phyloP scores from a whole-genome alignment of 1,140 invertebrate species.

The Panagrolaimus sp. region DNA sequence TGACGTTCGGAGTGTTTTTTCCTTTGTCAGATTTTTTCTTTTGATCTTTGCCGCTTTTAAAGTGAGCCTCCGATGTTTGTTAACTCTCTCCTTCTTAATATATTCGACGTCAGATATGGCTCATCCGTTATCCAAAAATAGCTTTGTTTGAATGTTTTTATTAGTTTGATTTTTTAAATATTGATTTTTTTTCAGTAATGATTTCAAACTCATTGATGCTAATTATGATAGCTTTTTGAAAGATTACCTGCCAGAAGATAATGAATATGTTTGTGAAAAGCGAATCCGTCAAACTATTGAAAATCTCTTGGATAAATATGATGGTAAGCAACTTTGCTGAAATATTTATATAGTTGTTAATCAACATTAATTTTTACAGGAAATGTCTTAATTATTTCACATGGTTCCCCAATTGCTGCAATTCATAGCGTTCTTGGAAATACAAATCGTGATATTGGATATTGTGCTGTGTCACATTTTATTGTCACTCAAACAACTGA shows the following conservation, averaged over 20 bases:
- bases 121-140: no score
- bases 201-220: constrained; percentile 22
- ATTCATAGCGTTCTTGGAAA: constrained; percentile 29
- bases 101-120: no score
- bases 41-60: no score
- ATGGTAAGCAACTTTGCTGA: no score
- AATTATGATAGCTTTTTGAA: constrained; percentile 36
- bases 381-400: constrained; percentile 41
- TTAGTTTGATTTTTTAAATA: no score
- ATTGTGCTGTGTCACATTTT: constrained; percentile 44
- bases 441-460: constrained; percentile 37
- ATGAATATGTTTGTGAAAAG: constrained; percentile 37
- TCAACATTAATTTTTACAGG: constrained; percentile 13
- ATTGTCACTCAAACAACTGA: constrained; percentile 19
- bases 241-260: constrained; percentile 31
- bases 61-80: no score
- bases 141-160: no score
- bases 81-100: no score
- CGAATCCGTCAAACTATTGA: constrained; percentile 35
- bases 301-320: constrained; percentile 36
- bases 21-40: no score
- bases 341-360: neutral
- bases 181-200: no score
- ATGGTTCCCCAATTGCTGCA: constrained; percentile 42
- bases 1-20: no score